These are phyloP conservation scores for Hymenopus coronatus DNA, from an alignment of 2,888 invertebrate species.

Conservation along the genomic window DNA sequence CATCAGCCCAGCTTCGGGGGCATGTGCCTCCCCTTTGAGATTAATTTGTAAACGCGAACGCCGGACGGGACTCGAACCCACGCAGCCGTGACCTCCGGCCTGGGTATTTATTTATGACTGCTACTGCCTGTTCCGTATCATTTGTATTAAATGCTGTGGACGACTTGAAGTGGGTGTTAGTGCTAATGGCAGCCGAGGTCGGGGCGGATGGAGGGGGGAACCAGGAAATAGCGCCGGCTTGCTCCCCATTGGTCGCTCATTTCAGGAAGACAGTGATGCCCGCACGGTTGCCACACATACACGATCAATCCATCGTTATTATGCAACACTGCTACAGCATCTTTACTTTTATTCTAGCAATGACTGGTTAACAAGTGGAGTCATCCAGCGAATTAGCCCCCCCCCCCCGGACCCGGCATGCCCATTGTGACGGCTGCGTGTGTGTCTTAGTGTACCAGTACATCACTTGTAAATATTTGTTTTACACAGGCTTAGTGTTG, in stretches of 20 bases:
- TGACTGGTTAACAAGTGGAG: background rate
- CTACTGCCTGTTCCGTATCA: background rate
- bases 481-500: no score
- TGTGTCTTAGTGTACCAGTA: background rate
- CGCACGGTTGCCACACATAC: constrained; percentile 17
- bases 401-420: background rate
- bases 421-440: background rate
- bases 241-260: constrained; percentile 26
- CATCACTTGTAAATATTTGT: background rate
- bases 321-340: background rate
- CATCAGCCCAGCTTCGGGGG: no score
- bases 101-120: background rate
- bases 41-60: no score
- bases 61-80: background rate
- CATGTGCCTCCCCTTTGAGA: no score
- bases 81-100: no score
- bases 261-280: constrained; percentile 24
- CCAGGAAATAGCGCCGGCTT: constrained; percentile 28
- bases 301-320: background rate
- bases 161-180: constrained; percentile 7
- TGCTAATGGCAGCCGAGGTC: constrained; percentile 3
- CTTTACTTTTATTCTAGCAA: background rate
- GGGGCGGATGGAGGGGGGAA: background rate
- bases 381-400: background rate
- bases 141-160: background rate